Evolutionary conservation across 92 coral and sea anemone species (phyloP).

Genomic region (Nematostella vectensis): DNA sequence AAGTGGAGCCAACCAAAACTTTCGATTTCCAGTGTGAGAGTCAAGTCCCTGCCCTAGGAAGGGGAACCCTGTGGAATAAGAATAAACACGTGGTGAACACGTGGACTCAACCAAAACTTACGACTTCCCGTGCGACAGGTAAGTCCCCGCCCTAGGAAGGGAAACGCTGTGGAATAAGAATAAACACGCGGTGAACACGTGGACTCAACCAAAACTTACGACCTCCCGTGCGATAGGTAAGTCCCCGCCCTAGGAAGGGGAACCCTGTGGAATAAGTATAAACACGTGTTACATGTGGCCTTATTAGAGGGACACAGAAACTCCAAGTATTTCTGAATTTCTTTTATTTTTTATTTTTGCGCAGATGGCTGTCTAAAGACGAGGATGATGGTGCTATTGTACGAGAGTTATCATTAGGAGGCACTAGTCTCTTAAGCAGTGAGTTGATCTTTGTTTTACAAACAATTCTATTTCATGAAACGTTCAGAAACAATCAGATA

Average conservation of each 20-base stretch:
- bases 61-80: not conserved
- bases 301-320: too few relatives aligned
- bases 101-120: not conserved
- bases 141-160: not conserved
- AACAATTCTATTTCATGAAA: not conserved
- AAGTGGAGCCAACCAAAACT: conserved; percentile 56
- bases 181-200: conserved; percentile 79
- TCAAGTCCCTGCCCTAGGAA: conserved; percentile 17
- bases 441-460: conserved; percentile 24
- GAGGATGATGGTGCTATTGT: conserved; percentile 92
- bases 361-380: conserved; percentile 96
- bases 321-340: too few relatives aligned
- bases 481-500: not conserved
- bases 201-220: conserved; percentile 59
- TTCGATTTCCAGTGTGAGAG: conserved; percentile 88
- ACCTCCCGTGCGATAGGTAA: conserved; percentile 91
- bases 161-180: conserved; percentile 19
- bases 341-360: too few relatives aligned
- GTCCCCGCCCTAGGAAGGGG: not conserved
- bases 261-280: not conserved
- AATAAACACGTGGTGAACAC: not conserved
- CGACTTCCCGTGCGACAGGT: not conserved
- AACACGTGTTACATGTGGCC: not conserved
- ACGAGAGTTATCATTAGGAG: conserved; percentile 74
- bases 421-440: conserved; percentile 85